Conservation (phyloP, 2,113 vertebrate genomes). For the Percina caprodes region DNA sequence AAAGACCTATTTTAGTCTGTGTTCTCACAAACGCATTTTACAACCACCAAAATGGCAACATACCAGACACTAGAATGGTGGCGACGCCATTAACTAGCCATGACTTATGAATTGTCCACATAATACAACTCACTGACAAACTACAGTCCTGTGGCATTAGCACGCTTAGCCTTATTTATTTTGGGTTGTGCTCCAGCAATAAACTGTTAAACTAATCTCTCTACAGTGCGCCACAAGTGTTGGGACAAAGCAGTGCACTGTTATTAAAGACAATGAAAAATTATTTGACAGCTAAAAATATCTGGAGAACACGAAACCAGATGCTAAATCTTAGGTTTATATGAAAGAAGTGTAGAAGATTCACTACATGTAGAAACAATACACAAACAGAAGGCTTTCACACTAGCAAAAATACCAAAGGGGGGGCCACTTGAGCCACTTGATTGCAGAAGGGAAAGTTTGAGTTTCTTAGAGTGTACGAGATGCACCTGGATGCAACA, state of each 20-base stretch:
- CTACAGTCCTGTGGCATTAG: slow-evolving; percentile 4
- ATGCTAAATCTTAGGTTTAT: neutral
- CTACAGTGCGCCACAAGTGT: neutral
- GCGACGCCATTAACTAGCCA: neutral
- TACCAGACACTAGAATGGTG: slow-evolving; percentile 21
- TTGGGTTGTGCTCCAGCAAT: slow-evolving; percentile 18
- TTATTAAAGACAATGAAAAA: neutral
- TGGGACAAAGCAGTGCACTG: neutral
- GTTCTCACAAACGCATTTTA: slow-evolving; percentile 47
- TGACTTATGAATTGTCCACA: slow-evolving; percentile 42
- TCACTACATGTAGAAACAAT: neutral
- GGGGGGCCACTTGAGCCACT: no score
- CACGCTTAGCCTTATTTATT: slow-evolving; percentile 16
- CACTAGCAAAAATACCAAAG: neutral
- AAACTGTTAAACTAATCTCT: neutral
- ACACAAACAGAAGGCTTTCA: neutral
- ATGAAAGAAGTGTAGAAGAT: neutral
- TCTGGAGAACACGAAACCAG: neutral
- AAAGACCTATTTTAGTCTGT: slow-evolving; percentile 34
- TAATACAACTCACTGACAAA: slow-evolving; percentile 12
- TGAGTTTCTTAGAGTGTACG: no score
- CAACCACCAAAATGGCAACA: slow-evolving; percentile 15
- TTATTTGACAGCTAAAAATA: neutral
- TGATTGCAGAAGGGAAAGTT: no score
- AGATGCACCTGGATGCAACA: no score